A percentile compares a stretch with the other conserved stretches of the same genome.
Evolutionary conservation across 2,113 vertebrate genomes (phyloP).

Genomic region (Phocoena sinus): DNA sequence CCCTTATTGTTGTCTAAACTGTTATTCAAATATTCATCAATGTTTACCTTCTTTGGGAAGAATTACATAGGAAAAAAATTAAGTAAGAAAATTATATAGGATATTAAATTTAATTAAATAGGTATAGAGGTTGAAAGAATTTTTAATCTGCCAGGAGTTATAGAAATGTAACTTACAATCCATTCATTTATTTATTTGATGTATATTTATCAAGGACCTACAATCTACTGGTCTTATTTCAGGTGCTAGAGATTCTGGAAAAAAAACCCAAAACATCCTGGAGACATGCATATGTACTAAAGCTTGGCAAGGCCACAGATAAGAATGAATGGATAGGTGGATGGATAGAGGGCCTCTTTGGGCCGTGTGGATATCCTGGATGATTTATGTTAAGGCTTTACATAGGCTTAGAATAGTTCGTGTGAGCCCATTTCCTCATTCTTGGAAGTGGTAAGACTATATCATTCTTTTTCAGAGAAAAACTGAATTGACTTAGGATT

Average conservation of each 20-base stretch:
- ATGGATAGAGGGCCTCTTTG: rapidly evolving
- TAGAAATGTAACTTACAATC: not conserved
- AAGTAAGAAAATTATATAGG: not conserved
- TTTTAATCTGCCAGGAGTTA: not conserved
- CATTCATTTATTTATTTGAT: not conserved
- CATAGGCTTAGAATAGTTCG: not conserved
- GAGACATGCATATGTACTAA: not conserved
- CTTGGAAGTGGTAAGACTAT: not conserved
- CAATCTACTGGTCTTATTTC: not conserved
- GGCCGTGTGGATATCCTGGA: rapidly evolving
- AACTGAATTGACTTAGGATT: not conserved
- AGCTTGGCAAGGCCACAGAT: not conserved
- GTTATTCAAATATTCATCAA: not conserved
- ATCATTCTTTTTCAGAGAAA: not conserved
- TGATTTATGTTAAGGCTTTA: not conserved
- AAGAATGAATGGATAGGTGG: rapidly evolving
- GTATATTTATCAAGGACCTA: not conserved
- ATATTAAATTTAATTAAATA: not conserved
- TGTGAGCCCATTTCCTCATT: not conserved
- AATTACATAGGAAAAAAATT: not conserved
- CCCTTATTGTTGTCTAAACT: not conserved
- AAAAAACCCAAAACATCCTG: not conserved
- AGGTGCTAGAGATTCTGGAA: not conserved
- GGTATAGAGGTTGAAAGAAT: not conserved
- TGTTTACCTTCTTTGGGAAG: not conserved